phyloP scores from a whole-genome alignment of 37 sponge, comb jelly and placozoan genomes.

The Cliona cf. orientalis region DNA sequence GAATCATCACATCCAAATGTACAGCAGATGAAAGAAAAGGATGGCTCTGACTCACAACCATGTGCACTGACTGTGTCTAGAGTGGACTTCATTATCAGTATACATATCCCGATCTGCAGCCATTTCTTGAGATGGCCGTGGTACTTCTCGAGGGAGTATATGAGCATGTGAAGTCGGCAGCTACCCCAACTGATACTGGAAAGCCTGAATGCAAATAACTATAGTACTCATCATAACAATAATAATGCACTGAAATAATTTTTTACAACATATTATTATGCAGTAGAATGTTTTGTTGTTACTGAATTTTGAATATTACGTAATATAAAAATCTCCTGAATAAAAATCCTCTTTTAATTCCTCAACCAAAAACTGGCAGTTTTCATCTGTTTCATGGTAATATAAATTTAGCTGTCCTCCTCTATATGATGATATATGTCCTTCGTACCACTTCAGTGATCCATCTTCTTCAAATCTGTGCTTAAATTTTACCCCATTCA shows the following conservation, averaged over 20 bases:
- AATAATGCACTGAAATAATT: too few relatives aligned
- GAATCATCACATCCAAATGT: too few relatives aligned
- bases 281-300: too few relatives aligned
- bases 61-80: too few relatives aligned
- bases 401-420: background rate
- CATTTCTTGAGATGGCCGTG: slow-evolving; percentile 33
- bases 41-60: too few relatives aligned
- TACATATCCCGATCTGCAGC: slow-evolving; percentile 29
- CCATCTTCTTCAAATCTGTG: background rate
- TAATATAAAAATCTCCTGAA: background rate
- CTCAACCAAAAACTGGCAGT: background rate
- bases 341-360: background rate
- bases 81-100: slow-evolving; percentile 6
- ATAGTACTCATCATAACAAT: too few relatives aligned
- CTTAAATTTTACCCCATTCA: background rate
- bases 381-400: background rate
- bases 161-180: background rate
- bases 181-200: too few relatives aligned
- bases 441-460: background rate
- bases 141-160: slow-evolving; percentile 22
- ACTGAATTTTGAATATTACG: slow-evolving; percentile 1
- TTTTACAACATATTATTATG: too few relatives aligned
- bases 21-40: too few relatives aligned
- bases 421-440: background rate
- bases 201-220: too few relatives aligned